phyloP scores from a whole-genome alignment of 1,140 invertebrate species.

The Trichonephila inaurata region DNA sequence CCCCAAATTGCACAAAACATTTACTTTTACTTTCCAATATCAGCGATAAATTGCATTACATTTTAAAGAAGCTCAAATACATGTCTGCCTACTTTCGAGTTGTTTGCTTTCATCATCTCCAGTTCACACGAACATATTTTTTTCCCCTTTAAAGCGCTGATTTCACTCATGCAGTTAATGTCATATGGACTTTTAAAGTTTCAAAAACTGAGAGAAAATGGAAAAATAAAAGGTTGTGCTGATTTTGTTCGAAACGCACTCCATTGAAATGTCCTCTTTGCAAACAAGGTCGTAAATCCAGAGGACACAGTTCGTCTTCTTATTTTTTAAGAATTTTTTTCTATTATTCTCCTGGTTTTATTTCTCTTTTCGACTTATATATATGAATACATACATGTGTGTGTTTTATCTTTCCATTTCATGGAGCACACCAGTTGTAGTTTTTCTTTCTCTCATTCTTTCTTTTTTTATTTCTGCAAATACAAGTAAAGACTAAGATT shows the following conservation, averaged over 20 bases:
- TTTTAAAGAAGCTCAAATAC: background rate
- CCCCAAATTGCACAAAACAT: background rate
- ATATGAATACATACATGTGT: background rate
- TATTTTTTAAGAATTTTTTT: background rate
- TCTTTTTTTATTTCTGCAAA: conserved; percentile 22
- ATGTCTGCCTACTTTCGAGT: background rate
- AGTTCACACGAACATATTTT: background rate
- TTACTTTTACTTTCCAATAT: background rate
- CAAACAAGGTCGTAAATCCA: conserved; percentile 9
- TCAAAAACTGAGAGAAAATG: background rate
- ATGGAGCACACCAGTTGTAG: background rate
- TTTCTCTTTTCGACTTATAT: background rate
- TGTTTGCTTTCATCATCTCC: background rate
- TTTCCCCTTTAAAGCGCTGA: background rate
- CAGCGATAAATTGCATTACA: background rate
- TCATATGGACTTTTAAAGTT: background rate
- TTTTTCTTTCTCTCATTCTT: background rate
- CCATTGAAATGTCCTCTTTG: background rate
- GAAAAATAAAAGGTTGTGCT: background rate
- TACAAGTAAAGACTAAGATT: background rate
- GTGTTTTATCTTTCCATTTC: conserved; percentile 29
- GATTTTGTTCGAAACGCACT: background rate
- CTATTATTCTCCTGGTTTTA: background rate
- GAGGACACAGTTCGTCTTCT: background rate
- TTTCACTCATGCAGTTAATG: conserved; percentile 3